A percentile compares a stretch with the other conserved stretches of the same genome.
Evolutionary conservation across 2,113 vertebrate genomes (phyloP).

Genomic region (Lepisosteus oculatus): DNA sequence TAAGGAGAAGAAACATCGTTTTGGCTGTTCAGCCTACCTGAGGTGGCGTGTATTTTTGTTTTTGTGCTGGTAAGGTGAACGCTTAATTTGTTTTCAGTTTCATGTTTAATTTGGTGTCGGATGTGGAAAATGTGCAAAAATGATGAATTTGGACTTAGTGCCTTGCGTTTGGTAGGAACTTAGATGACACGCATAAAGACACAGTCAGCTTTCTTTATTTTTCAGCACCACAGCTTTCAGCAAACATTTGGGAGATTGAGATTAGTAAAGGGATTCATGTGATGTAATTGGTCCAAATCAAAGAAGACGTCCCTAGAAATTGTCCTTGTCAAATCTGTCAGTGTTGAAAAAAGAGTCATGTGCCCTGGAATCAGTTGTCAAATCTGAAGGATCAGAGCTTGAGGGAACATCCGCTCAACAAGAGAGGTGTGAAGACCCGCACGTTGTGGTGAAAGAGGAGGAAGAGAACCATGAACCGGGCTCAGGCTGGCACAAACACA

Average conservation of each 20-base stretch:
- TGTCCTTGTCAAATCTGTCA: not conserved
- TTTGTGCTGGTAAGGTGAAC: no score
- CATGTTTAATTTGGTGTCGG: no score
- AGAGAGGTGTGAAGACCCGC: not conserved
- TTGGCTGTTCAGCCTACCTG: no score
- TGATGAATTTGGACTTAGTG: no score
- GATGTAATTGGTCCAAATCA: not conserved
- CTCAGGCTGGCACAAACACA: not conserved
- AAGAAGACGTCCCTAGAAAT: not conserved
- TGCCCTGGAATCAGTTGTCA: not conserved
- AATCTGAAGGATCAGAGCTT: slow-evolving; percentile 1
- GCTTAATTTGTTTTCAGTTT: no score
- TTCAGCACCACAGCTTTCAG: no score
- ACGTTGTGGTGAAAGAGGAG: slow-evolving; percentile 3
- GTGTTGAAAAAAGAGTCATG: not conserved
- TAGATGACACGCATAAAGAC: no score
- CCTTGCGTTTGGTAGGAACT: no score
- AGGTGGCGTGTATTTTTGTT: no score
- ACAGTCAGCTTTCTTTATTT: no score
- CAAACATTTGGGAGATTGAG: not conserved
- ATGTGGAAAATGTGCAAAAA: no score
- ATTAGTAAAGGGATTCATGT: not conserved
- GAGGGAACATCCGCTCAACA: not conserved
- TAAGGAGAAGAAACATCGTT: no score
- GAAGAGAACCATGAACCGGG: not conserved